A percentile compares a stretch with the other conserved stretches of the same genome.
Evolutionary conservation across 2,888 invertebrate genomes (phyloP).

Genomic region (Pantelozetes paolii): DNA sequence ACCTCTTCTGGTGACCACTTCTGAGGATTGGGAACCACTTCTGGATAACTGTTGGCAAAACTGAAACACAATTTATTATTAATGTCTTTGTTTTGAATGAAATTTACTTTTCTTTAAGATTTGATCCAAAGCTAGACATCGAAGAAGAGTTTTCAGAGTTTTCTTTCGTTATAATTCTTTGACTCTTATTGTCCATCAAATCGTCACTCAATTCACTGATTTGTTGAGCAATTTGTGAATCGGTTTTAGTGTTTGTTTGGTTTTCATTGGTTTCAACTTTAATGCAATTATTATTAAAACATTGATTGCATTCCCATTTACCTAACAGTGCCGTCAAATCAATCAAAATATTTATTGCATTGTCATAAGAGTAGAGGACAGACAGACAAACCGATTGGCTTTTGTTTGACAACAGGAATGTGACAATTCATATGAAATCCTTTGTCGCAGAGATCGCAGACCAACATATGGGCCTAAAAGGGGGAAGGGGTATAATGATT

Average conservation of each 20-base stretch:
- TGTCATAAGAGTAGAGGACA: neutral
- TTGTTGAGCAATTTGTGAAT: neutral
- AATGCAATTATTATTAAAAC: neutral
- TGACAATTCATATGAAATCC: constrained; percentile 79
- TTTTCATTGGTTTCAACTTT: neutral
- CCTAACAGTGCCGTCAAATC: neutral
- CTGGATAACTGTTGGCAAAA: constrained; percentile 7
- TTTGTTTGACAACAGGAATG: constrained; percentile 58
- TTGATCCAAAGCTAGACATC: neutral
- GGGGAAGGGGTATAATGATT: neutral
- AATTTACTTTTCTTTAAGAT: constrained; percentile 24
- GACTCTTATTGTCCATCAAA: constrained; percentile 57
- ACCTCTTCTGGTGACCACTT: constrained; percentile 80
- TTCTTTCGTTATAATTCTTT: neutral
- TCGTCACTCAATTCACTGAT: neutral
- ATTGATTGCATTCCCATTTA: constrained; percentile 27
- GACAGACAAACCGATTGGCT: constrained; percentile 53
- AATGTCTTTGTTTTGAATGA: neutral
- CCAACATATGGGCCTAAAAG: constrained; percentile 64
- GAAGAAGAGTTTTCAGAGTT: constrained; percentile 18
- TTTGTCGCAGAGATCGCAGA: constrained; percentile 78
- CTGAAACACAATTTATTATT: neutral
- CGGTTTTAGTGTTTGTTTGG: neutral
- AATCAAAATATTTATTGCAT: neutral
- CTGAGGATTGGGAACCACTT: constrained; percentile 63